Conservation (phyloP, 64 coral and sea anemone species). For the Stichodactyla mertensii region DNA sequence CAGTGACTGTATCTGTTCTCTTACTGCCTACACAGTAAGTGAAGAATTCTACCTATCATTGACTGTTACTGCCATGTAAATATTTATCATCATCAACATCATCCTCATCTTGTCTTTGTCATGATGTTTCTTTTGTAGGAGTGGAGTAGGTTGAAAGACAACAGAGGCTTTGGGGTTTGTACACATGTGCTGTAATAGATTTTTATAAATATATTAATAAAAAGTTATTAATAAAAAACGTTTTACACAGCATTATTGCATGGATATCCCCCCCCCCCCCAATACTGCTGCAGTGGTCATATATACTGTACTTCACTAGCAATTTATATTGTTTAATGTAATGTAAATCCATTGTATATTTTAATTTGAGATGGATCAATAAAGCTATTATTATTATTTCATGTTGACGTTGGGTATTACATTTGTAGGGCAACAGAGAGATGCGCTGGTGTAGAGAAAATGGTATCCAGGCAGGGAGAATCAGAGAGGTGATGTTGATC, state of each 20-base stretch:
- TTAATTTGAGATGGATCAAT: too few species aligned
- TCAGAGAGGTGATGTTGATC: slow-evolving; percentile 55
- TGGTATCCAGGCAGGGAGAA: slow-evolving; percentile 60
- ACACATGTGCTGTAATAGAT: not conserved
- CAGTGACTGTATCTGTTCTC: slow-evolving; percentile 86
- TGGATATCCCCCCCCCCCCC: not conserved
- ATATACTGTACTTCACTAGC: too few species aligned
- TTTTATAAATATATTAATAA: too few species aligned
- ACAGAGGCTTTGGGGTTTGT: slow-evolving; percentile 55
- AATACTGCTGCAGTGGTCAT: too few species aligned
- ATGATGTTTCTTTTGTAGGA: slow-evolving; percentile 39
- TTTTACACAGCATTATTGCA: too few species aligned
- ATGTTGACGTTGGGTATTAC: not conserved
- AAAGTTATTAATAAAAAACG: too few species aligned
- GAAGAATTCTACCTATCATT: not conserved
- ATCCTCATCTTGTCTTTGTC: too few species aligned
- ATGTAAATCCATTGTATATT: too few species aligned
- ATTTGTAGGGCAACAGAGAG: slow-evolving; percentile 35
- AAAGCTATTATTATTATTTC: not conserved
- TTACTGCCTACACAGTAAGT: slow-evolving; percentile 81
- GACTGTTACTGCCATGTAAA: too few species aligned
- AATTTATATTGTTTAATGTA: too few species aligned
- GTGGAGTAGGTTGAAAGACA: slow-evolving; percentile 58
- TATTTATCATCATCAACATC: too few species aligned
- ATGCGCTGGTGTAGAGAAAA: slow-evolving; percentile 55